Evolutionary conservation across 2,888 invertebrate genomes (phyloP), one percentile per base, ranked within the genome.

Genomic region (Drosophila eohydei): DNA sequence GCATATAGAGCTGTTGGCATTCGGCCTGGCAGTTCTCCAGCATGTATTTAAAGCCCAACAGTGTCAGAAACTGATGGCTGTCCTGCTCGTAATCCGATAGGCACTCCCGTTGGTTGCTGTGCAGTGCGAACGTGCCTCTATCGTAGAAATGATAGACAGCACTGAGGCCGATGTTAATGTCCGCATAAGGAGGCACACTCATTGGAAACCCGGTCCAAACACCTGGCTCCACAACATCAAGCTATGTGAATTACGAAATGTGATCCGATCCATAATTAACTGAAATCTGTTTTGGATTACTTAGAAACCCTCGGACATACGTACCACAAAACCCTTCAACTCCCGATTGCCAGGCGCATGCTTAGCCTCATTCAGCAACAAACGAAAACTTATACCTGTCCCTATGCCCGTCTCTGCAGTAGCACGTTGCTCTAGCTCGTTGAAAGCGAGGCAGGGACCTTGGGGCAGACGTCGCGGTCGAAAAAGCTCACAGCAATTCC

Each of bases 401-500:
- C 59, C 64, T 0, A 61, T 52, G 0, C 90, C 91, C 5, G 38
- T 66, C 4, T 71, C 77, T 0, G 61, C 64, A n/a, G 62, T 80
- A 12, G 72, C 80, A 40, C 83, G 70, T 50, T 75, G 64, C 68
- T 79, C 90, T 21, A 61, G 38, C 41, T 74, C 71, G 81, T 94
- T 94, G 78, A 94, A 94, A 0, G 93, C 91, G 78, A 93, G 92
- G 68, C 94, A 94, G 38, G 90, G 78, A 0, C 94, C 94, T 52
- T 90, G 88, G 51, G 93, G 92, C 2, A 92, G 91, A 36, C 91
- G 92, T 26, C 93, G 93, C 12, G 81, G 78, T n/a, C 92, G 90
- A 63, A 94, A 94, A 21, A 93, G 82, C 5, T 92, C 90, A 78
- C 94, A 94, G 69, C 94, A 94, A 43, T 93, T 80, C 3, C 91